phyloP scores from a whole-genome alignment of 37 sponge, comb jelly and placozoan species.

The Oopsacas minuta region DNA sequence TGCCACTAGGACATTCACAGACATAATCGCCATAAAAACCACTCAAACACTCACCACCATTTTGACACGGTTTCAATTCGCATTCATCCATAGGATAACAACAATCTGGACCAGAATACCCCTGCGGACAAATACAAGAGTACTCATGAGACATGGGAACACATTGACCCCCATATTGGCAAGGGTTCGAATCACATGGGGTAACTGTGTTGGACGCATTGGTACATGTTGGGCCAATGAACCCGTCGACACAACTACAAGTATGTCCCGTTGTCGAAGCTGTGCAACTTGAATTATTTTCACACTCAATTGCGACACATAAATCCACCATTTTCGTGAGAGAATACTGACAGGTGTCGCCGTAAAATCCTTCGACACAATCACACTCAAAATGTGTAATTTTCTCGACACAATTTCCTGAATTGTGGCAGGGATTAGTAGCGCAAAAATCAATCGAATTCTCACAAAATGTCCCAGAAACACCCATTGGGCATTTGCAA shows the following conservation, averaged over 20 bases:
- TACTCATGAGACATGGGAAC: neutral
- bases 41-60: constrained; percentile 34
- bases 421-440: constrained; percentile 35
- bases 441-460: constrained; percentile 29
- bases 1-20: constrained; percentile 34
- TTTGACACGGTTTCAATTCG: constrained; percentile 46
- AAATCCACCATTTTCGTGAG: constrained; percentile 13
- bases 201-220: neutral
- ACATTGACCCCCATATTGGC: constrained; percentile 51
- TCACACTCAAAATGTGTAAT: constrained; percentile 14
- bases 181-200: constrained; percentile 45
- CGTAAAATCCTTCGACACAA: constrained; percentile 49
- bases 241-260: constrained; percentile 35
- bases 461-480: constrained; percentile 40
- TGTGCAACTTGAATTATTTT: constrained; percentile 37
- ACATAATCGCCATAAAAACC: constrained; percentile 48
- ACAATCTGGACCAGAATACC: constrained; percentile 51
- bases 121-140: constrained; percentile 43
- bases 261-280: constrained; percentile 29
- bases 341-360: constrained; percentile 41
- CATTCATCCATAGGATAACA: constrained; percentile 50
- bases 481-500: constrained; percentile 41
- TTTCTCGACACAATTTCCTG: constrained; percentile 26
- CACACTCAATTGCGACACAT: constrained; percentile 35
- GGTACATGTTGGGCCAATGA: constrained; percentile 29